These are phyloP conservation scores for Novumbra hubbsi DNA, from an alignment of 2,797 vertebrate genomes.

Conservation along the genomic window DNA sequence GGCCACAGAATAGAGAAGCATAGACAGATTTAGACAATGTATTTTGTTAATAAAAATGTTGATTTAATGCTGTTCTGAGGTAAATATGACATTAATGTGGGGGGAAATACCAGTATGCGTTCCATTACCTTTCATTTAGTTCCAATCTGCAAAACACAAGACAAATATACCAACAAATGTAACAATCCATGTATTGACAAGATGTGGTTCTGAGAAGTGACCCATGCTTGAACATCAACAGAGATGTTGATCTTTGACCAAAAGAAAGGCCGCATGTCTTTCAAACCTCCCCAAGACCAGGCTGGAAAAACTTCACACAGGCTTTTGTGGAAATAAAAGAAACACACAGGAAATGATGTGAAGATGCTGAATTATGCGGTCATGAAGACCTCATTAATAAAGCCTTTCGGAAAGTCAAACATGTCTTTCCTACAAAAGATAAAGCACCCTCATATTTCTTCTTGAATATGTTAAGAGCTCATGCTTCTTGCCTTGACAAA, in stretches of 20 bases:
- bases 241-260: slow-evolving; percentile 21
- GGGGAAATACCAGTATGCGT: no score
- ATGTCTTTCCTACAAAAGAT: slow-evolving; percentile 51
- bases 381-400: slow-evolving; percentile 63
- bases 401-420: slow-evolving; percentile 54
- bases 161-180: slow-evolving; percentile 33
- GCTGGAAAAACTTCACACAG: slow-evolving; percentile 32
- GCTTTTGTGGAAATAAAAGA: slow-evolving; percentile 65
- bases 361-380: slow-evolving; percentile 63
- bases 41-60: no score
- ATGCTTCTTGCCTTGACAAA: slow-evolving; percentile 24
- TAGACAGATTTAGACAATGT: no score
- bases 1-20: no score
- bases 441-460: slow-evolving; percentile 37
- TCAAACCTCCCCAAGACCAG: slow-evolving; percentile 28
- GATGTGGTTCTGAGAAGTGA: slow-evolving; percentile 54
- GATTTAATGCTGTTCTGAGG: no score
- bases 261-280: slow-evolving; percentile 14
- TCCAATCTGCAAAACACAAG: slow-evolving; percentile 28
- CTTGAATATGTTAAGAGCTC: slow-evolving; percentile 6
- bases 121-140: no score
- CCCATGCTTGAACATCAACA: slow-evolving; percentile 65
- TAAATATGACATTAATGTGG: no score
- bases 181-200: slow-evolving; percentile 61
- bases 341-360: slow-evolving; percentile 48